phyloP scores from a whole-genome alignment of 2,113 vertebrate genomes.

The Calonectris borealis region DNA sequence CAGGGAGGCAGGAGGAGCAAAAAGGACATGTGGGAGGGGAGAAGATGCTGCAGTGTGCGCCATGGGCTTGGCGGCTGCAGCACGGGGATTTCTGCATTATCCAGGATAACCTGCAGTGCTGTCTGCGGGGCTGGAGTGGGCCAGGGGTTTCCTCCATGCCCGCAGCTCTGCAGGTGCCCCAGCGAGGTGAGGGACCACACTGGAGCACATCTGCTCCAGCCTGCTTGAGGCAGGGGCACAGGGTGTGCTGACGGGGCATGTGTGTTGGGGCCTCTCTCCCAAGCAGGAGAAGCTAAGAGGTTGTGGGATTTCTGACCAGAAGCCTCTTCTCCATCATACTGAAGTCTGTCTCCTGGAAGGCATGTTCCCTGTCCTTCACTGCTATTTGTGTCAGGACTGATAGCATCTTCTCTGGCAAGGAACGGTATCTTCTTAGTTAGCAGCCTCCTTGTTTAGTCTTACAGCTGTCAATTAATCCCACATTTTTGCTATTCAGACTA shows the following conservation, averaged over 20 bases:
- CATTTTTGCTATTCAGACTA: conserved; percentile 24
- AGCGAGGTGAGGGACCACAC: not conserved
- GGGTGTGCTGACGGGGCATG: no score
- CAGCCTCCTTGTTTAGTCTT: conserved; percentile 46
- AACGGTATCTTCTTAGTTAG: not conserved
- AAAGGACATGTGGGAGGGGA: rapidly evolving
- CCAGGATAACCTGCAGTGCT: not conserved
- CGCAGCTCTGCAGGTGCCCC: not conserved
- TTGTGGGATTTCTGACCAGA: not conserved
- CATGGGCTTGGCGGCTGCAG: not conserved
- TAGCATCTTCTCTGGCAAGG: not conserved
- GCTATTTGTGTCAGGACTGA: not conserved
- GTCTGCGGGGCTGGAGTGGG: not conserved
- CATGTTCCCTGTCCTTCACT: not conserved
- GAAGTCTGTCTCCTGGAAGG: not conserved
- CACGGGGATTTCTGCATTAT: not conserved
- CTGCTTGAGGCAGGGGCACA: not conserved
- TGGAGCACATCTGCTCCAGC: not conserved
- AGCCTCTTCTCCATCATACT: not conserved
- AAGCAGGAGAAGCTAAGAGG: not conserved
- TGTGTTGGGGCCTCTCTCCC: not conserved
- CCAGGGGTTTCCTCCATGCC: not conserved
- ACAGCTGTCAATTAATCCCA: conserved; percentile 48
- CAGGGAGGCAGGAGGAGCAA: not conserved
- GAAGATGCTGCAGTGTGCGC: rapidly evolving